Evolutionary conservation across 2,797 vertebrate genomes (phyloP).

Genomic region (Agapornis canus): DNA sequence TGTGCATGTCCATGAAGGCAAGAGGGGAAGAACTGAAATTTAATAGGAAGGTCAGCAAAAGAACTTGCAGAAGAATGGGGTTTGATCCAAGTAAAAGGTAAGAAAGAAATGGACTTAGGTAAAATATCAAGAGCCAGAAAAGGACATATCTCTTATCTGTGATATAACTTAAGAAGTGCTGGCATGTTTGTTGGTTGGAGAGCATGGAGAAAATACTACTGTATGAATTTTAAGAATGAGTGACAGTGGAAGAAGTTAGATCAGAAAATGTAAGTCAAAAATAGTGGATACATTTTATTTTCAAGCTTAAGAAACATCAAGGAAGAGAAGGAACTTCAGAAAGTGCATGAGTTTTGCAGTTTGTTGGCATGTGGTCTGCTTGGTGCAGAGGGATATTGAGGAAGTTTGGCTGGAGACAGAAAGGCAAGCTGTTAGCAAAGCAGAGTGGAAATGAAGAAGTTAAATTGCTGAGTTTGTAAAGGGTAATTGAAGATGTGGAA

Average conservation of each 20-base stretch:
- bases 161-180: neutral
- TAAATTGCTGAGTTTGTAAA: neutral
- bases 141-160: neutral
- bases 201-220: neutral
- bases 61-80: neutral
- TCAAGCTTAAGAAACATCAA: neutral
- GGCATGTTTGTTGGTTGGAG: neutral
- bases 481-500: slow-evolving; percentile 36
- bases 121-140: neutral
- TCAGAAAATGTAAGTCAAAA: neutral
- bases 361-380: neutral
- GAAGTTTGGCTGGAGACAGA: neutral
- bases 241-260: neutral
- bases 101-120: neutral
- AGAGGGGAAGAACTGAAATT: neutral
- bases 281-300: neutral
- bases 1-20: neutral
- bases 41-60: neutral
- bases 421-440: neutral
- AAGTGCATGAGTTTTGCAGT: neutral
- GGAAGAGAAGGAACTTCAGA: neutral
- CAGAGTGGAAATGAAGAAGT: slow-evolving; percentile 46
- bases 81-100: neutral
- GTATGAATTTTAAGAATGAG: neutral
- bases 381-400: neutral